A percentile compares a stretch with the other conserved stretches of the same genome.
These are phyloP conservation scores for Astatoreochromis straeleni DNA, from an alignment of 2,113 vertebrate species.

Conservation along the genomic window DNA sequence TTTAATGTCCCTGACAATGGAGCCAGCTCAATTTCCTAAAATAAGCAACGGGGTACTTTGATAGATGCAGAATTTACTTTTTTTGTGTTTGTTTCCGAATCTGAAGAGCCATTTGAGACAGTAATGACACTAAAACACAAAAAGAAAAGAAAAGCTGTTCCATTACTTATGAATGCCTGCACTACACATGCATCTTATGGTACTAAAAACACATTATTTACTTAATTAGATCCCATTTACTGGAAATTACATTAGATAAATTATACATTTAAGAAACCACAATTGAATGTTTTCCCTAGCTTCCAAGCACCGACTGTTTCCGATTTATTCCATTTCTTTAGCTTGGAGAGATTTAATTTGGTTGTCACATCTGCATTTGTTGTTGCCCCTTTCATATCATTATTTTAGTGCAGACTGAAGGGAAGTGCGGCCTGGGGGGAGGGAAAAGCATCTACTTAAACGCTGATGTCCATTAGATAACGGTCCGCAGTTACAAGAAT, in stretches of 20 bases:
- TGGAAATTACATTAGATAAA: not conserved
- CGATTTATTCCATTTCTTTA: not conserved
- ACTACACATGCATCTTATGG: not conserved
- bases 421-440: not conserved
- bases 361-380: not conserved
- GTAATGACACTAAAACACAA: not conserved
- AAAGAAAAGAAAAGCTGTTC: not conserved
- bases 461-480: not conserved
- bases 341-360: not conserved
- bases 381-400: not conserved
- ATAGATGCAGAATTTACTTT: not conserved
- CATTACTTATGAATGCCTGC: not conserved
- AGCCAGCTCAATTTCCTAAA: not conserved
- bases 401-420: not conserved
- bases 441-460: not conserved
- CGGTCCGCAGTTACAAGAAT: not conserved
- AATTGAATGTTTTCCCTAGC: not conserved
- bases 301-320: not conserved
- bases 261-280: not conserved
- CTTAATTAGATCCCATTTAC: not conserved
- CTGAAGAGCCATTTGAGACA: not conserved
- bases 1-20: not conserved
- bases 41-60: not conserved
- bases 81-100: not conserved
- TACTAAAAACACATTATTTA: not conserved